phyloP scores from a whole-genome alignment of 2,888 invertebrate genomes.

The Cheilosia soror region DNA sequence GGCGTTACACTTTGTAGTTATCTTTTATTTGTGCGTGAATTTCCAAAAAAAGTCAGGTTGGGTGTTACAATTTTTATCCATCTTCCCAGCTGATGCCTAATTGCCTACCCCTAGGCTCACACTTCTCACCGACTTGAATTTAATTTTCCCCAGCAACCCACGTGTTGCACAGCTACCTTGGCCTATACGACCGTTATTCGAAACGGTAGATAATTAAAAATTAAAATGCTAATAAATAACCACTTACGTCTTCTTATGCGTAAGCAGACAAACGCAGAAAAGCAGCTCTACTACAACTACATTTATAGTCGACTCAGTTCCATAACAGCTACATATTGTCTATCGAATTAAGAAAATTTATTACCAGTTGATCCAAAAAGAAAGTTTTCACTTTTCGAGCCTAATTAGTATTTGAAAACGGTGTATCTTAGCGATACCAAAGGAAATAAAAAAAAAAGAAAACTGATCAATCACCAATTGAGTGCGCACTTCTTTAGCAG shows the following conservation, averaged over 20 bases:
- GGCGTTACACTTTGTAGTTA: too few species aligned
- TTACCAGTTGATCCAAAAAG: slow-evolving; percentile 8
- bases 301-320: background rate
- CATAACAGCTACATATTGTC: background rate
- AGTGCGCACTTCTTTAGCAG: background rate
- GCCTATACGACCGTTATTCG: background rate
- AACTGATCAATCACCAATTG: slow-evolving; percentile 31
- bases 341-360: slow-evolving; percentile 21
- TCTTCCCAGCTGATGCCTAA: too few species aligned
- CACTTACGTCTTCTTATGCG: background rate
- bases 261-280: background rate
- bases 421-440: slow-evolving; percentile 7
- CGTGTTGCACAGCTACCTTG: too few species aligned
- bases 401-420: slow-evolving; percentile 36
- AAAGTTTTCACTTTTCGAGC: slow-evolving; percentile 33
- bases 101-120: too few species aligned
- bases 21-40: too few species aligned
- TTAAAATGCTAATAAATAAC: background rate
- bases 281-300: background rate
- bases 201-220: background rate
- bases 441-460: slow-evolving; percentile 37
- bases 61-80: too few species aligned
- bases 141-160: too few species aligned
- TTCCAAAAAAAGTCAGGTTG: too few species aligned
- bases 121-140: too few species aligned